phyloP scores from a whole-genome alignment of 2,113 vertebrate species.

The Progne subis region DNA sequence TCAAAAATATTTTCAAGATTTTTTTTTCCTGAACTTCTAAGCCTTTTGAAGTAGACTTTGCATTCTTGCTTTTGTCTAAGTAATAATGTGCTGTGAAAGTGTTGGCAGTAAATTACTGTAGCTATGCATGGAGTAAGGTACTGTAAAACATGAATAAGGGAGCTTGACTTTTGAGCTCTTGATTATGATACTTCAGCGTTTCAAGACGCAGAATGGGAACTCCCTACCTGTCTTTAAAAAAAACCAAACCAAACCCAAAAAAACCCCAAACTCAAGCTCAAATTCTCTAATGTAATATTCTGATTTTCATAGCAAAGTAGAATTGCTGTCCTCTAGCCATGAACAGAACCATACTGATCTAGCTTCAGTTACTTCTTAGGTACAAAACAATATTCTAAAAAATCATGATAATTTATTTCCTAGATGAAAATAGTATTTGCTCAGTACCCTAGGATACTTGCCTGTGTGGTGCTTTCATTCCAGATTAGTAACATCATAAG shows the following conservation, averaged over 20 bases:
- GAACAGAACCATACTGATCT: not conserved
- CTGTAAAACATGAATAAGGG: not conserved
- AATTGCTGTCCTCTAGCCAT: not conserved
- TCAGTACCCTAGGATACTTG: not conserved
- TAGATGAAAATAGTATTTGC: not conserved
- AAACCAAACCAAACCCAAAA: not conserved
- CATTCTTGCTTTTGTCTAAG: not conserved
- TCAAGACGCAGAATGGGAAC: not conserved
- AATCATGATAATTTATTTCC: not conserved
- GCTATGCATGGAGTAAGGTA: not conserved
- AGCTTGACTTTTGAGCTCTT: not conserved
- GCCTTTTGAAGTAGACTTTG: not conserved
- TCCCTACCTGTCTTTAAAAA: not conserved
- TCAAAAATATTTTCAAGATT: not conserved
- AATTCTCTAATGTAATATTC: not conserved
- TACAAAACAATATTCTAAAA: not conserved
- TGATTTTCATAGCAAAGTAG: not conserved
- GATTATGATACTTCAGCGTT: not conserved
- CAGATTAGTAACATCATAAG: not conserved
- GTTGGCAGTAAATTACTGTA: not conserved
- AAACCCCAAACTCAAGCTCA: rapidly evolving
- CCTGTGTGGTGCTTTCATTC: not conserved
- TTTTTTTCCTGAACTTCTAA: not conserved
- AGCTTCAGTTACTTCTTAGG: not conserved
- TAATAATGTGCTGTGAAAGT: not conserved